Base-by-base conservation (phyloP, 2,797 vertebrate genomes). In the Sebastolobus altivelis region DNA sequence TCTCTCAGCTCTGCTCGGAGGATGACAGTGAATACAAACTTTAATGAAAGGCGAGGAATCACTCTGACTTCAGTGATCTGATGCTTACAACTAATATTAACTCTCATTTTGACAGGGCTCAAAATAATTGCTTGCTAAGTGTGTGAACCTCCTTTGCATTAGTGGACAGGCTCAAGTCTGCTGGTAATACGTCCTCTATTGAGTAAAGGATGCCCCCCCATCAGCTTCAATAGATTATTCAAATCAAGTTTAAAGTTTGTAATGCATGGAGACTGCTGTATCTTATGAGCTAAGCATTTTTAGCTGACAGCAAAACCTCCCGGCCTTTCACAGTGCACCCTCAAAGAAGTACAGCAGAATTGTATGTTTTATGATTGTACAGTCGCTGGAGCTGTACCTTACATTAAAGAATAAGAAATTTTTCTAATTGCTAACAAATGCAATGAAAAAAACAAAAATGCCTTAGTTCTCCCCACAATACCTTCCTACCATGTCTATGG, bases 21-120 rank as follows among this genome's bases (percentile, higher is more conserved):
- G 75, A 85, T 54, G 5, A 73, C 40, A 56, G 62, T 27, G 9
- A 37, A 22, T 25, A 6, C 27, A 49, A 55, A 60, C 27, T 77
- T 71, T 7, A 76, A 37, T 63, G 65, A 77, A 56, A 70, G 35
- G 59, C 58, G 54, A 86, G 73, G 52, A 88, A 83, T 91, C 60
- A 46, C 37, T 78, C 22, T 76, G 75, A 86, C 88, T 79, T 72
- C 27, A 46, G 31, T 77, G 66, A 55, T 61, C 12, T 35, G 22
- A 62, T 29, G 22, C 52, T 68, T 22, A 35, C 35, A 52, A 18
- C n/a, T 33, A 33, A 70, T 72, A 46, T 68, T 40, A 61, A 70
- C 43, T 71, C 59, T 61, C 9, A 46, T 81, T 77, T 60, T 16
- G 13, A 60, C 11, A 22, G 16, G n/a, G 5, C 20, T 74, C 31